Percentiles rank a stretch among this genome's conserved stretches.
Conservation (phyloP, 2,888 invertebrate species). For the Xylocampa areola region DNA sequence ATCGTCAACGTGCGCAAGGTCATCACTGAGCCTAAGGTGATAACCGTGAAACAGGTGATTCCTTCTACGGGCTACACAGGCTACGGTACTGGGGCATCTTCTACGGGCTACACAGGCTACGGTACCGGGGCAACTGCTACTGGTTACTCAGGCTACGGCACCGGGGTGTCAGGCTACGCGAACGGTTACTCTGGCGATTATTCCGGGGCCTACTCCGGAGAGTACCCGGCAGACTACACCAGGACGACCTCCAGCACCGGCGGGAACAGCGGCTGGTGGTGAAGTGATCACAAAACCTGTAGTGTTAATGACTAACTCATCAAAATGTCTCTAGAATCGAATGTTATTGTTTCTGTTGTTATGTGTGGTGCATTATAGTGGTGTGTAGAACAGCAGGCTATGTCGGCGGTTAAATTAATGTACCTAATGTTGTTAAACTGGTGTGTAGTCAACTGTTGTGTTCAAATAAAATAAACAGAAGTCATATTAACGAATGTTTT, state of each 20-base stretch:
- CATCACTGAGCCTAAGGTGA: constrained; percentile 50
- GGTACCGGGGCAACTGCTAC: not conserved
- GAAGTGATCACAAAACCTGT: constrained; percentile 5
- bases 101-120: constrained; percentile 8
- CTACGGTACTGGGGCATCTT: constrained; percentile 17
- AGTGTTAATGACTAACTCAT: not conserved
- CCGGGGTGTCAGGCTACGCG: constrained; percentile 8
- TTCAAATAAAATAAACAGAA: constrained; percentile 18
- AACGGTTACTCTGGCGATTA: constrained; percentile 14
- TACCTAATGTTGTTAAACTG: constrained; percentile 3
- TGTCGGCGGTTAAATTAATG: not conserved
- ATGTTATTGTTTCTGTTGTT: constrained; percentile 1
- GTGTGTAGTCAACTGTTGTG: not conserved
- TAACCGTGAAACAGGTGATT: constrained; percentile 50
- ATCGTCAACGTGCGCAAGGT: constrained; percentile 55
- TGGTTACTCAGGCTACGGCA: constrained; percentile 17
- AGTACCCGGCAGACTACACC: constrained; percentile 12
- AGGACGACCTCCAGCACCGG: not conserved
- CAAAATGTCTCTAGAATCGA: constrained; percentile 1
- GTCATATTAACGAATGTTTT: not conserved
- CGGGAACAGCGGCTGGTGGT: constrained; percentile 27
- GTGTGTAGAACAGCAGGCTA: not conserved
- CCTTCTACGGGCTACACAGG: constrained; percentile 43
- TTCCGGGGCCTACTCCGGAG: constrained; percentile 22
- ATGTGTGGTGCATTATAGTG: not conserved